phyloP scores from a whole-genome alignment of 1,140 invertebrate species.

The Dolichoris vasculosae region DNA sequence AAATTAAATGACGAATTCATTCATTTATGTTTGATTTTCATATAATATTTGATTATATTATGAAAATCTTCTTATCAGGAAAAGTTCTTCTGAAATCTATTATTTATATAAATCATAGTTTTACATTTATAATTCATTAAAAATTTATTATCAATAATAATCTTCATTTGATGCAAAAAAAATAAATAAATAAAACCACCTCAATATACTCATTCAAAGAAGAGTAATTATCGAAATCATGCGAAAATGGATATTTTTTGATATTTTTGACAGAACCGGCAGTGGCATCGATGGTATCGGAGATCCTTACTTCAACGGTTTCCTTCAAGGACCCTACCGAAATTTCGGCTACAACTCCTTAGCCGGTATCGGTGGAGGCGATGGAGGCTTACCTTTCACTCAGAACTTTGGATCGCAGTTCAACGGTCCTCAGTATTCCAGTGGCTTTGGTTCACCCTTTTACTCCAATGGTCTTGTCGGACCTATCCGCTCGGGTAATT shows the following conservation, averaged over 20 bases:
- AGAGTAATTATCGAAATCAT: background rate
- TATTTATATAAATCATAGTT: too few species aligned
- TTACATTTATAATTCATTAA: too few species aligned
- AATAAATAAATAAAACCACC: too few species aligned
- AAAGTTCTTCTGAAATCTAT: too few species aligned
- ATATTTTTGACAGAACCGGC: background rate
- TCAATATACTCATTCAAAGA: too few species aligned
- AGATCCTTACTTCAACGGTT: slow-evolving; percentile 18
- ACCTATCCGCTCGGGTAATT: background rate
- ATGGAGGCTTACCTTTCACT: background rate
- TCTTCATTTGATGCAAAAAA: too few species aligned
- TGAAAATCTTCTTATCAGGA: too few species aligned
- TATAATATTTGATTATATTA: too few species aligned
- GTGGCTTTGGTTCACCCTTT: background rate
- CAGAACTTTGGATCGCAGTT: background rate
- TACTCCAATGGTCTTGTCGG: background rate
- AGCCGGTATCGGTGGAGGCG: background rate
- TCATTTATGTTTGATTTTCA: too few species aligned
- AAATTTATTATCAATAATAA: too few species aligned
- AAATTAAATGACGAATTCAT: too few species aligned
- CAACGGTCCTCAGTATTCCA: slow-evolving; percentile 12
- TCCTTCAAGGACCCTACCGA: slow-evolving; percentile 28
- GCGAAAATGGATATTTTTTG: background rate
- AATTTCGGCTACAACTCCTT: slow-evolving; percentile 15
- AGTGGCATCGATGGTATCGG: background rate